phyloP scores from a whole-genome alignment of 1,140 invertebrate species.

The Adelges cooleyi region DNA sequence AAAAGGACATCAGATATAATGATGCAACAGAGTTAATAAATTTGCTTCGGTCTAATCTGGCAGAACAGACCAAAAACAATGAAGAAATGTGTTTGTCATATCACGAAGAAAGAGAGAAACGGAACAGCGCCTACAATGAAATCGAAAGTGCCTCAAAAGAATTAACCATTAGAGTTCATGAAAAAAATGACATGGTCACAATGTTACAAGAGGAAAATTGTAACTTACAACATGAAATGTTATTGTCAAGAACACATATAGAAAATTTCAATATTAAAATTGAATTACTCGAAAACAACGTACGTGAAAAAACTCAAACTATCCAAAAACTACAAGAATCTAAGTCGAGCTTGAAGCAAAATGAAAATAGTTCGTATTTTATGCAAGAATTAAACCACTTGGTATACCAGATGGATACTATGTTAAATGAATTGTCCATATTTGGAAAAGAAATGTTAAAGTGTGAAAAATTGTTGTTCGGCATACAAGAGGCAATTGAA shows the following conservation, averaged over 20 bases:
- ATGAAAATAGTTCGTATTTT: neutral
- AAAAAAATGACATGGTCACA: too few species aligned
- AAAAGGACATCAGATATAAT: neutral
- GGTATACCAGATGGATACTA: slow-evolving; percentile 3
- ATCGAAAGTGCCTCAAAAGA: neutral
- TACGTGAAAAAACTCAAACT: neutral
- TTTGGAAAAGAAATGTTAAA: neutral
- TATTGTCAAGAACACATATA: too few species aligned
- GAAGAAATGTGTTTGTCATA: too few species aligned
- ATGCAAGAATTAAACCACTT: slow-evolving; percentile 8
- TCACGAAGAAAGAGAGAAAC: too few species aligned
- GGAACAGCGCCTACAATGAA: slow-evolving; percentile 17
- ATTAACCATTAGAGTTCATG: too few species aligned
- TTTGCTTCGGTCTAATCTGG: neutral
- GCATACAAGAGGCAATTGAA: neutral
- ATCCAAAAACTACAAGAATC: neutral
- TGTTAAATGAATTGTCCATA: slow-evolving; percentile 9
- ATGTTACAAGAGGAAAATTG: too few species aligned
- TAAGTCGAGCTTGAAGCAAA: slow-evolving; percentile 7
- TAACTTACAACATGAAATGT: too few species aligned
- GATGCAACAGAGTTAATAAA: neutral
- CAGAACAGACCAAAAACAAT: too few species aligned
- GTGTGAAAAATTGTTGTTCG: neutral
- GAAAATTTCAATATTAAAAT: too few species aligned
- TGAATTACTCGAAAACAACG: too few species aligned